A percentile compares a stretch with the other conserved stretches of the same genome.
Conservation (phyloP, 1,140 invertebrate species). For the Dolichoris vasculosae region DNA sequence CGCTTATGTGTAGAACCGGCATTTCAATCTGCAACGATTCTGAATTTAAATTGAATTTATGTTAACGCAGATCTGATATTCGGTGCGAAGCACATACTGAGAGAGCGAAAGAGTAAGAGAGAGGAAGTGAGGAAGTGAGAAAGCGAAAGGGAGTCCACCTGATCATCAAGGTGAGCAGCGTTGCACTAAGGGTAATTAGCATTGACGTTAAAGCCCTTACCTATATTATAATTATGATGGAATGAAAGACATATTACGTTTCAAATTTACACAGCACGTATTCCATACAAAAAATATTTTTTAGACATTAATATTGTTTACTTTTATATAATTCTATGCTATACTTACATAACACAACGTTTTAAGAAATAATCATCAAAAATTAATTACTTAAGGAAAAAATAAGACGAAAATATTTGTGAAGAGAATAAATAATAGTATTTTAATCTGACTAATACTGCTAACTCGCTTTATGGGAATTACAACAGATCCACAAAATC, state of each 20-base stretch:
- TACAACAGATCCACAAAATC: constrained; percentile 1
- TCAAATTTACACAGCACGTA: background rate
- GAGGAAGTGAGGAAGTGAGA: background rate
- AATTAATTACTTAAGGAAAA: background rate
- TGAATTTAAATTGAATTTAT: constrained; percentile 53
- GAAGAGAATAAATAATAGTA: background rate
- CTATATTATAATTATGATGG: constrained; percentile 15
- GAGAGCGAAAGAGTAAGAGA: background rate
- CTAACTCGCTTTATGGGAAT: background rate
- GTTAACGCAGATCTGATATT: constrained; percentile 48
- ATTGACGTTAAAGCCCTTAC: constrained; percentile 53
- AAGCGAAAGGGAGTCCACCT: background rate
- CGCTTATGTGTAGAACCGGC: background rate
- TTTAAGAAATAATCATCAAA: background rate
- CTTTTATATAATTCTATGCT: background rate
- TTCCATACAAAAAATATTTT: background rate
- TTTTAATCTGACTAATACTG: background rate
- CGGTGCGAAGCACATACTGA: constrained; percentile 9
- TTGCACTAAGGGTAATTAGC: constrained; percentile 48
- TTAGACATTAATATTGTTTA: background rate
- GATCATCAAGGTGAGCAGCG: constrained; percentile 29
- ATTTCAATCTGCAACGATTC: background rate
- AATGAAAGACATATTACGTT: background rate
- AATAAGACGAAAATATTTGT: background rate
- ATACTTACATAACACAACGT: background rate